Evolutionary conservation across 2,797 vertebrate genomes (phyloP), one percentile per base, ranked within the genome.

Genomic region (Calcarius lapponicus): DNA sequence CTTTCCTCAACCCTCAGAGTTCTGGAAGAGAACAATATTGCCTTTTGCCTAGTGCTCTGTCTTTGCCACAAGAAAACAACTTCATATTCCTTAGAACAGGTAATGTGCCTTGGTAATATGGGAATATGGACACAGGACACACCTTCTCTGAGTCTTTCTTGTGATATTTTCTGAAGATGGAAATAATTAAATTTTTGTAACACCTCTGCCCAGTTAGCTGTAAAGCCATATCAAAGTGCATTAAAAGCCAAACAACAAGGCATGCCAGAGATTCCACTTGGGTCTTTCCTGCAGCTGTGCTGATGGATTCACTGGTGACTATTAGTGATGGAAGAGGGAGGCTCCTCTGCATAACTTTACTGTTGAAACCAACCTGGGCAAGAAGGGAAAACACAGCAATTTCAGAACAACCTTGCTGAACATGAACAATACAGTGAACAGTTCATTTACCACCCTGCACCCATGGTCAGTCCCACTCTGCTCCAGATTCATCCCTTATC

Each of bases 291-390:
- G 56, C 69, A 76, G 57, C 72, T 64, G 18, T 14, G 62, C 26
- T 3, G 2, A 25, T 25, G 31, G 43, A 65, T 84, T 65, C 20
- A 31, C 6, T 48, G 54, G 34, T 7, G 17, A 48, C 34, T 31
- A 13, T 26, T 4, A 21, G 7, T 17, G 48, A 65, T 3, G 7
- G 32, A 70, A 78, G 32, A 84, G 26, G 21, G 43, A 78, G 6
- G 18, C 48, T 61, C 47, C 5, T 5, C 43, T 50, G 43, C 0
- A 0, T 26, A 69, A 83, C 28, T 31, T 3, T 40, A 17, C 29
- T 40, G 25, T 9, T 50, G 65, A 47, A 86, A 74, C 13, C 19
- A 31, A 32, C 51, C 6, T 22, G 32, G 60, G 47, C 42, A 62
- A 50, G 48, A 53, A 2, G 15, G 40, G 12, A 40, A 83, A 91